A percentile compares a stretch with the other conserved stretches of the same genome.
Evolutionary conservation across 2,113 vertebrate genomes (phyloP).

Genomic region (Ctenodactylus gundi): DNA sequence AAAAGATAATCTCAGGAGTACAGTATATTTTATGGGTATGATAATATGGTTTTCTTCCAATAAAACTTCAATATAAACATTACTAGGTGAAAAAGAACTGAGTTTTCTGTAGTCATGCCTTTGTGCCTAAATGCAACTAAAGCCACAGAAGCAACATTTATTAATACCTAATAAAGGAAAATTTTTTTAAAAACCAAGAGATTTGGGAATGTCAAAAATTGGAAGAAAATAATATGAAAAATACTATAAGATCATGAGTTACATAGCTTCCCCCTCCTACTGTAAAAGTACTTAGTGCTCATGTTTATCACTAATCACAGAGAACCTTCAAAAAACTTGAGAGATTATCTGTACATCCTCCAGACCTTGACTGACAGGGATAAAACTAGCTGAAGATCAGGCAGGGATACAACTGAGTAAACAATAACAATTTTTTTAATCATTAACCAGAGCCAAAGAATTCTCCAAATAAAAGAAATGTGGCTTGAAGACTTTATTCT

Average conservation of each 20-base stretch:
- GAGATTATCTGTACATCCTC: slow-evolving; percentile 31
- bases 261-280: neutral
- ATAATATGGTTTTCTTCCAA: slow-evolving; percentile 19
- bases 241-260: slow-evolving; percentile 24
- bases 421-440: slow-evolving; percentile 9
- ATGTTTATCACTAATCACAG: slow-evolving; percentile 30
- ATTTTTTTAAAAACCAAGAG: slow-evolving; percentile 27
- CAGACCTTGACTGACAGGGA: slow-evolving; percentile 4
- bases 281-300: slow-evolving; percentile 24
- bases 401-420: neutral
- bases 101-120: slow-evolving; percentile 29
- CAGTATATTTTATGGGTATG: slow-evolving; percentile 24
- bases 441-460: slow-evolving; percentile 3
- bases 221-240: neutral
- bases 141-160: slow-evolving; percentile 26
- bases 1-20: slow-evolving; percentile 47
- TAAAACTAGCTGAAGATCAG: neutral
- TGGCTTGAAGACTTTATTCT: neutral
- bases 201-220: slow-evolving; percentile 5
- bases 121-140: slow-evolving; percentile 48
- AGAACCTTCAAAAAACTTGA: slow-evolving; percentile 38
- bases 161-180: slow-evolving; percentile 39
- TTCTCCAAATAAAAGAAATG: slow-evolving; percentile 39
- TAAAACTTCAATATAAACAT: slow-evolving; percentile 48
- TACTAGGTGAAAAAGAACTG: slow-evolving; percentile 24